Evolutionary conservation across 2,888 invertebrate species (phyloP).

Genomic region (Apoda limacodes): DNA sequence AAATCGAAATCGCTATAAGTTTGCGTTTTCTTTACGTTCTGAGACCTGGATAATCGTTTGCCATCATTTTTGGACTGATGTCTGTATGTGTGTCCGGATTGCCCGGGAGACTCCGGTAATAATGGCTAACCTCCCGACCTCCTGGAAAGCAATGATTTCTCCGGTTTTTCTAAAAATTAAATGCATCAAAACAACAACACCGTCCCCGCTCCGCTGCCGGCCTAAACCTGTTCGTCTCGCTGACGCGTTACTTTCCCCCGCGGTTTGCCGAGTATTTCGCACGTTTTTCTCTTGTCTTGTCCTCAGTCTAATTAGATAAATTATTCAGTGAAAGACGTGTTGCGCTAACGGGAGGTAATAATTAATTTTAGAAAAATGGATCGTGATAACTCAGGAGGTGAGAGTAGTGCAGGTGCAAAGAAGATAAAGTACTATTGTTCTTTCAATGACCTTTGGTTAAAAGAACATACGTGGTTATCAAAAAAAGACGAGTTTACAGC

Average conservation of each 20-base stretch:
- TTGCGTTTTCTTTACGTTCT: too few species aligned
- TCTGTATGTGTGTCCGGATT: too few species aligned
- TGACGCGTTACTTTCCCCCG: not conserved
- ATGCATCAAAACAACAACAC: too few species aligned
- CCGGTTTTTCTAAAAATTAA: constrained; percentile 4
- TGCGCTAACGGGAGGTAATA: constrained; percentile 4
- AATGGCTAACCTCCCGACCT: constrained; percentile 1
- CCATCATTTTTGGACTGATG: too few species aligned
- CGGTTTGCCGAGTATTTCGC: too few species aligned
- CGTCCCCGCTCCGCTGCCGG: constrained; percentile 1
- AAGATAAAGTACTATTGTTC: constrained; percentile 9
- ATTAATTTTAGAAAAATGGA: constrained; percentile 8
- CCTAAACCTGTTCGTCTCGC: constrained; percentile 2
- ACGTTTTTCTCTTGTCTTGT: too few species aligned
- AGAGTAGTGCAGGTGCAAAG: constrained; percentile 7
- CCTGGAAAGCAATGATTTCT: constrained; percentile 1
- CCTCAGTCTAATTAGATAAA: too few species aligned
- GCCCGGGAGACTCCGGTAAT: constrained; percentile 2
- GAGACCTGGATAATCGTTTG: too few species aligned
- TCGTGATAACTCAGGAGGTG: constrained; percentile 9
- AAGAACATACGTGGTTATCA: constrained; percentile 9
- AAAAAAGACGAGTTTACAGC: constrained; percentile 9
- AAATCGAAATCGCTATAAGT: too few species aligned
- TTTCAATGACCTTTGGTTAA: constrained; percentile 8
- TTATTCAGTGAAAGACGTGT: constrained; percentile 5